Percentiles rank a stretch among this genome's conserved stretches.
Conservation (phyloP, 2,113 vertebrate genomes). For the Erythrocercus mccallii region DNA sequence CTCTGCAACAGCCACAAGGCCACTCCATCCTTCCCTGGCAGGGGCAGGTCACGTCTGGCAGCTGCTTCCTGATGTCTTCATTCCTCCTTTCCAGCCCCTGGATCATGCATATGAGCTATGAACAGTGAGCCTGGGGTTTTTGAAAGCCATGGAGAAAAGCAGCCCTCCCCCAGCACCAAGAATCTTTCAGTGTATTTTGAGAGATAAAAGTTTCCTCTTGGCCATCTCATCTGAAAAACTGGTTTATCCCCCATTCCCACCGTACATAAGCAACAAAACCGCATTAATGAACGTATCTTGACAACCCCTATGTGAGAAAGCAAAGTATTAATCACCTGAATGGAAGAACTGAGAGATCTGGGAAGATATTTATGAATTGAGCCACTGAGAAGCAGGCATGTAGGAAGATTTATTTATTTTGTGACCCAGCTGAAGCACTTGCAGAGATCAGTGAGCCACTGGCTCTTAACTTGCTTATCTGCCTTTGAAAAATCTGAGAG, state of each 20-base stretch:
- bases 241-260: background rate
- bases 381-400: background rate
- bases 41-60: background rate
- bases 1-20: background rate
- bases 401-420: background rate
- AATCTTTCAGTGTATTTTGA: background rate
- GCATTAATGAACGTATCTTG: background rate
- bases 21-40: background rate
- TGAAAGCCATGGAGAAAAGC: background rate
- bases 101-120: background rate
- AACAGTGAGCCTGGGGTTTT: background rate
- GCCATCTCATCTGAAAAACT: background rate
- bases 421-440: background rate
- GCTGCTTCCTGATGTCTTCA: background rate
- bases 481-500: background rate
- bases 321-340: background rate
- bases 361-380: background rate
- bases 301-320: background rate
- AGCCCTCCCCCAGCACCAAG: background rate
- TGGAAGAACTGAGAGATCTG: background rate
- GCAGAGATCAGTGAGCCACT: background rate
- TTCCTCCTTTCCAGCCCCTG: background rate
- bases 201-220: background rate
- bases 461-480: background rate
- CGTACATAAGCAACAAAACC: accelerated